Evolutionary conservation across 2,888 invertebrate species (phyloP), one percentile per base, ranked within the genome.

Genomic region (Protodeltote pygarga): DNA sequence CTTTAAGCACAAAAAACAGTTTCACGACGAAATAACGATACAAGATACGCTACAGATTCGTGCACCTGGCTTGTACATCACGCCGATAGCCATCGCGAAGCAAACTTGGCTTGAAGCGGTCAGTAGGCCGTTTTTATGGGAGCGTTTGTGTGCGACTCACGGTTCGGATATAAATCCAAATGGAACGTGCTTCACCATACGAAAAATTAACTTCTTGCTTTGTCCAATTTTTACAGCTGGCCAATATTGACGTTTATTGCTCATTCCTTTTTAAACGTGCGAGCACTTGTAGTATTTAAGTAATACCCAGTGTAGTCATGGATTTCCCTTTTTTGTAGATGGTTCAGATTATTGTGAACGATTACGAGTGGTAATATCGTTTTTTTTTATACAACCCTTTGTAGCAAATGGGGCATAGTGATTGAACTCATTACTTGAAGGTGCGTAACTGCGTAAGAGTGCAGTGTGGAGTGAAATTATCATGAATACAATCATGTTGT

Each of bases 151-250:
- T 65, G 63, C 74, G 62, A 63, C 59, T 72, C 81, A 80, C 79
- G 82, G 58, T 41, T 62, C 58, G 65, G 64, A 71, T 76, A 84
- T 87, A 85, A 86, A 85, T 85, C 80, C 68, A 49, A 53, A 52
- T 64, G 66, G 71, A 67, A 74, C 79, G 82, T 83, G 79, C 69
- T 69, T 73, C 60, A 68, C 78, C 75, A 70, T 75, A 80, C 77
- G 77, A 85, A 83, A 83, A 85, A 84, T 82, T 84, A 80, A 82
- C 79, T 81, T 65, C 65, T 58, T 61, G 69, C 77, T 57, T 75
- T 77, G 77, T 77, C 65, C 74, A 59, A 72, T 78, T 82, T 83
- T 78, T 78, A 81, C 73, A 65, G 69, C 64, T 23, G 62, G 62
- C 70, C 74, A 73, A 79, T 81, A 80, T 76, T 74, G 71, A 71